Percentiles rank a stretch among this genome's conserved stretches.
Conservation (phyloP, 2,888 invertebrate genomes). For the Heliconius ismenius region DNA sequence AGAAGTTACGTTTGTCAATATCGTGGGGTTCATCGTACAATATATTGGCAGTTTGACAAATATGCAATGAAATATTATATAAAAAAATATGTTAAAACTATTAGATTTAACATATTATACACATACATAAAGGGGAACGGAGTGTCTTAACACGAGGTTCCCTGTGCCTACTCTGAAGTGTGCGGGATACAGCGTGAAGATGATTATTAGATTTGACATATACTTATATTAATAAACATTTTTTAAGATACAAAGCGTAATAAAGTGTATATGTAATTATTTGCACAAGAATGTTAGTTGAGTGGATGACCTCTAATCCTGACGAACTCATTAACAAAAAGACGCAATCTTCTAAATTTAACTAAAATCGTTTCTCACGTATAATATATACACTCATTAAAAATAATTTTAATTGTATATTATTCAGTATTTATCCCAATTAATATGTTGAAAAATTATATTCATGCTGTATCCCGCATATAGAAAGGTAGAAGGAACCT, state of each 20-base stretch:
- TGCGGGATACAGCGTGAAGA: no score
- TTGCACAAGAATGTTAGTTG: not conserved
- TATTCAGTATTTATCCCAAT: not conserved
- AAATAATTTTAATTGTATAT: no score
- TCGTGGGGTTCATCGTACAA: slow-evolving; percentile 52
- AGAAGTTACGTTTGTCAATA: slow-evolving; percentile 29
- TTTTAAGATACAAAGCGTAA: not conserved
- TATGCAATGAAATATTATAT: slow-evolving; percentile 53
- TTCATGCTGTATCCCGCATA: not conserved
- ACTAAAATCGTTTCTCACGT: not conserved
- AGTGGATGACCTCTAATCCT: slow-evolving; percentile 27
- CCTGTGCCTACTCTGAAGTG: no score
- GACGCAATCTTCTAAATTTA: slow-evolving; percentile 9
- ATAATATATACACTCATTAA: no score
- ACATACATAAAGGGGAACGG: no score
- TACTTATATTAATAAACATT: not conserved
- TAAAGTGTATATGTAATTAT: not conserved
- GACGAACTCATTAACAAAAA: slow-evolving; percentile 25
- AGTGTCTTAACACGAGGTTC: no score
- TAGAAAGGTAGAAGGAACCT: no score
- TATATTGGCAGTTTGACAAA: slow-evolving; percentile 75
- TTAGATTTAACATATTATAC: not conserved
- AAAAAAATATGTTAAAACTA: slow-evolving; percentile 19
- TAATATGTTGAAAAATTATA: not conserved
- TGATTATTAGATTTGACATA: no score